Evolutionary conservation across 2,797 vertebrate species (phyloP).

Genomic region (Rhinogobio ventralis): DNA sequence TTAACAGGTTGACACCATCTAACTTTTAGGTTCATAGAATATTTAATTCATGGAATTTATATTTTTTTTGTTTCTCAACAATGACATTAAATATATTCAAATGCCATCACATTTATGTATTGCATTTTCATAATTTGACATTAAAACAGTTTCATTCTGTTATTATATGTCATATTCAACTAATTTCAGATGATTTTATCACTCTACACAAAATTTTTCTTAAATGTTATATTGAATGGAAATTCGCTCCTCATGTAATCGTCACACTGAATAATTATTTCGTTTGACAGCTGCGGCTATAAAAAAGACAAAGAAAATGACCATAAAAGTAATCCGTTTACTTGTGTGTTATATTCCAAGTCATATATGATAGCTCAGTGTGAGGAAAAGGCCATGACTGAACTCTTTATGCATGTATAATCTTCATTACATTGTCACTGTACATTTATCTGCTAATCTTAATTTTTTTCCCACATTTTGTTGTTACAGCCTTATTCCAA

Average conservation of each 20-base stretch:
- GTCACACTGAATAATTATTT: neutral
- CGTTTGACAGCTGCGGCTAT: neutral
- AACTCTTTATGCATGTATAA: neutral
- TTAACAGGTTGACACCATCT: neutral
- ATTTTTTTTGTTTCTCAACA: neutral
- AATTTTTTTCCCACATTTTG: neutral
- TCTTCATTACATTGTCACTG: neutral
- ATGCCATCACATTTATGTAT: neutral
- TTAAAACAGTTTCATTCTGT: neutral
- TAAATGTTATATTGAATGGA: neutral
- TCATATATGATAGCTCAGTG: neutral
- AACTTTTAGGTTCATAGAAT: too few relatives aligned
- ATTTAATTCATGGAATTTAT: neutral
- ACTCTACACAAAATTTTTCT: neutral
- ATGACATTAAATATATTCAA: neutral
- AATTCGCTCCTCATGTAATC: neutral
- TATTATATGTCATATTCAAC: neutral
- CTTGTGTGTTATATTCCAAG: neutral
- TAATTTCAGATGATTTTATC: neutral
- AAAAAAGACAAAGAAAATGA: slow-evolving; percentile 13
- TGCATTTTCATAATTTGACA: neutral
- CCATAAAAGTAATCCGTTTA: neutral
- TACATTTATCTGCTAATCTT: neutral
- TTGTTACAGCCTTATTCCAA: neutral
- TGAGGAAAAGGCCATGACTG: neutral